A percentile compares a stretch with the other conserved stretches of the same genome.
Conservation (phyloP, 2,113 vertebrate species). For the Fulica atra region DNA sequence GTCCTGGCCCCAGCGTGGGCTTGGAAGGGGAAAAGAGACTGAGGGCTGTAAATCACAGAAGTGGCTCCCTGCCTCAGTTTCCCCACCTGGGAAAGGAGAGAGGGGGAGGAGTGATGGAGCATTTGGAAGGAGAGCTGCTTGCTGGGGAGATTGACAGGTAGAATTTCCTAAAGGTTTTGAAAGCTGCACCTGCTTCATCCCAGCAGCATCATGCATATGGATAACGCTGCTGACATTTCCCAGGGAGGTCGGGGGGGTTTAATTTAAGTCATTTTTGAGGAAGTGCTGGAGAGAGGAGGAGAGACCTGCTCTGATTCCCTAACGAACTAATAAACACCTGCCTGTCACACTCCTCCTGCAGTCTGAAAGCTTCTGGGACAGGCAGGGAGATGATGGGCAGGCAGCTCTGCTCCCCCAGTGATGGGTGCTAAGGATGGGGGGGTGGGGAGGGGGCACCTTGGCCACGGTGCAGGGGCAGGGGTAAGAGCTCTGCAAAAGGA, state of each 20-base stretch:
- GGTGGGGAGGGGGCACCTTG: neutral
- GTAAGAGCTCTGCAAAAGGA: slow-evolving; percentile 9
- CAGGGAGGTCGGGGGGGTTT: neutral
- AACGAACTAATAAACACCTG: neutral
- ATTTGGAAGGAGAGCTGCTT: neutral
- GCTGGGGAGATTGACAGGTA: neutral
- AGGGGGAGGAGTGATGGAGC: neutral
- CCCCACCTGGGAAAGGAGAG: neutral
- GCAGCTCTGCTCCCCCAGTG: fast-evolving
- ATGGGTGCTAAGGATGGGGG: fast-evolving
- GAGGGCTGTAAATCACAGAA: neutral
- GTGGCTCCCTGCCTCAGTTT: neutral
- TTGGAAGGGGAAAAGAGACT: neutral
- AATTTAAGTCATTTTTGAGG: neutral
- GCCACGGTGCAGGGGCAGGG: neutral
- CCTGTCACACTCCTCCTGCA: neutral
- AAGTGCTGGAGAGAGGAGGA: neutral
- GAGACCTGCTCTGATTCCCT: neutral
- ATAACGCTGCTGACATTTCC: neutral
- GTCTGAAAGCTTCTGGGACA: neutral
- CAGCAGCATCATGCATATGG: neutral
- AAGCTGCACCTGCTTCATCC: neutral
- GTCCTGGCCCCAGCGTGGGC: neutral
- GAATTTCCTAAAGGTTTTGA: neutral
- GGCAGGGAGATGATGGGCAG: neutral